Base-by-base conservation (phyloP, 2,113 vertebrate genomes). In the Poeciliopsis turrubarensis region DNA sequence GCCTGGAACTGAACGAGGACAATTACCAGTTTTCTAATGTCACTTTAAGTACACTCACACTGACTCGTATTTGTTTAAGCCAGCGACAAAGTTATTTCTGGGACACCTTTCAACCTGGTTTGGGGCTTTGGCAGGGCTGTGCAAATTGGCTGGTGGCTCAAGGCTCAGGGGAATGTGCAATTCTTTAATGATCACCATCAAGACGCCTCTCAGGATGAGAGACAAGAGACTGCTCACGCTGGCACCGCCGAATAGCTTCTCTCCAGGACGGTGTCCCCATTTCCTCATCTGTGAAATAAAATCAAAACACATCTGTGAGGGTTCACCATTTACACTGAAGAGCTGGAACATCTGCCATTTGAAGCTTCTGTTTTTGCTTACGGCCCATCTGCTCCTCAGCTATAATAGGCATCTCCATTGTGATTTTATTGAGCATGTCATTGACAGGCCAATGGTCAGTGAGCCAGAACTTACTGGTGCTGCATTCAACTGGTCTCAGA, bases 81-180 rank as follows among this genome's bases (percentile, higher is more conserved):
- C 65, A 1, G 3, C 60, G 60, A 70, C 62, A n/a, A 71, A 51
- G 60, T 54, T 86, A 77, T 78, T 84, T 84, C 78, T 41, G 30
- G 15, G 57, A 67, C 72, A 70, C 71, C 65, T 82, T 73, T 81
- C 57, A 81, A 54, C 41, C 67, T 15, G 0, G 79, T 83, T 60
- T 73, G 60, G 12, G 67, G 30, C 32, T 39, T 25, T 64, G 39
- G 26, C 47, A 68, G 37, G 1, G 0, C 9, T 0, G 14, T 17
- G 39, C 25, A 86, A 84, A 87, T 68, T 86, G 75, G 15, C 72
- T 73, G 65, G 29, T 41, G 57, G 75, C 70, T 65, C 51, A 73
- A 41, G 69, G 57, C 75, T 75, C 63, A 63, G 66, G 74, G 69
- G 74, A 70, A 72, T 26, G 14, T 72, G 3, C n/a, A 51, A 81